These are phyloP conservation scores for Isoperla grammatica DNA, from an alignment of 2,888 invertebrate species.

Conservation along the genomic window DNA sequence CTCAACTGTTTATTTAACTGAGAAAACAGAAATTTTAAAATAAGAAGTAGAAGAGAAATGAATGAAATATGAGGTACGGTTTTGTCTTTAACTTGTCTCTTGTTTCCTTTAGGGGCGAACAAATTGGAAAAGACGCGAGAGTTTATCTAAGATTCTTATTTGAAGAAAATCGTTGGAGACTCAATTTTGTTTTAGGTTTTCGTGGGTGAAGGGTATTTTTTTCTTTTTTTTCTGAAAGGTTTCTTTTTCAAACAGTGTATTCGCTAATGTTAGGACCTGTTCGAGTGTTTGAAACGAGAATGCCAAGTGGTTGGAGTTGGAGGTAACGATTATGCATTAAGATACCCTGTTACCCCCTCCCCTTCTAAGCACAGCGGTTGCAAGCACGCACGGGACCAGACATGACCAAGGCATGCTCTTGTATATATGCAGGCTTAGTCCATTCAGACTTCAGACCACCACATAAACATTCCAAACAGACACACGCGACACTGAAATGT, in stretches of 20 bases:
- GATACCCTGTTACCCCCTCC: too few species aligned
- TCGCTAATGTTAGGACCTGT: neutral
- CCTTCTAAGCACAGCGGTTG: too few species aligned
- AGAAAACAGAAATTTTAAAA: conserved; percentile 3
- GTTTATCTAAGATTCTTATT: conserved; percentile 3
- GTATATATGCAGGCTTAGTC: too few species aligned
- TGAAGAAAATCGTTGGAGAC: neutral
- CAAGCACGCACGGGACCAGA: too few species aligned
- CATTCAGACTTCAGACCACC: too few species aligned
- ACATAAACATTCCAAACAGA: too few species aligned
- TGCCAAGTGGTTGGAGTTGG: too few species aligned
- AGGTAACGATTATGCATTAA: conserved; percentile 15
- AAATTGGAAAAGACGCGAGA: conserved; percentile 20
- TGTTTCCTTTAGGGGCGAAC: conserved; percentile 23
- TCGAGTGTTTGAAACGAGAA: neutral
- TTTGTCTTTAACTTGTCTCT: conserved; percentile 24
- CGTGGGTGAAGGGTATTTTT: too few species aligned
- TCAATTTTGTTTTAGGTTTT: conserved; percentile 7
- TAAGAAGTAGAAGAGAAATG: conserved; percentile 20
- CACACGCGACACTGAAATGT: too few species aligned
- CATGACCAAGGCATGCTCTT: too few species aligned
- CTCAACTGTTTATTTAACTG: conserved; percentile 11
- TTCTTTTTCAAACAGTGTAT: conserved; percentile 4
- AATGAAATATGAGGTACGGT: conserved; percentile 25
- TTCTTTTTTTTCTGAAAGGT: neutral